These are phyloP conservation scores for Neuroscelio doddi DNA, from an alignment of 2,888 invertebrate species.

Conservation along the genomic window DNA sequence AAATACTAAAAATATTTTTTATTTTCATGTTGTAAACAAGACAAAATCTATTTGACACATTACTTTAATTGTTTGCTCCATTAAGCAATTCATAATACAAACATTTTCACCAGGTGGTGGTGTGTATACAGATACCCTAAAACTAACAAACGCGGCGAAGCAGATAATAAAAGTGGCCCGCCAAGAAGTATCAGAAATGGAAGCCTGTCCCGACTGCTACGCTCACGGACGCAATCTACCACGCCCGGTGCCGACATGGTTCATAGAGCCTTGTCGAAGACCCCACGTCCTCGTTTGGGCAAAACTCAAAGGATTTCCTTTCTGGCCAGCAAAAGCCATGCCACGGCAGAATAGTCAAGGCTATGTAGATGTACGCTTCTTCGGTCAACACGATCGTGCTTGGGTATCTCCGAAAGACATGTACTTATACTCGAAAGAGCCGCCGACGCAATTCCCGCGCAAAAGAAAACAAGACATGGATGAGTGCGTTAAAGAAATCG, in stretches of 20 bases:
- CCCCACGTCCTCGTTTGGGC: conserved; percentile 97
- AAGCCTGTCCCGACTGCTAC: conserved; percentile 95
- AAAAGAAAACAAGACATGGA: conserved; percentile 66
- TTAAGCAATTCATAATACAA: neutral
- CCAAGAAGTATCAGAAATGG: conserved; percentile 92
- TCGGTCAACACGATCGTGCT: conserved; percentile 95
- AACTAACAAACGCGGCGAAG: conserved; percentile 84
- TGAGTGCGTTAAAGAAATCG: conserved; percentile 65
- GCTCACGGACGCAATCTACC: conserved; percentile 80
- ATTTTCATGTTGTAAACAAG: too few relatives aligned
- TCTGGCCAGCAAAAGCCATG: conserved; percentile 97
- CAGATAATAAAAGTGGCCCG: conserved; percentile 87
- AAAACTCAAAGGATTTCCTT: conserved; percentile 96
- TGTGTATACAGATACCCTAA: conserved; percentile 74
- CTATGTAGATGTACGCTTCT: conserved; percentile 92
- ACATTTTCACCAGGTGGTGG: conserved; percentile 75
- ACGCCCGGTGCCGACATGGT: conserved; percentile 83
- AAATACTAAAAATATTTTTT: too few relatives aligned
- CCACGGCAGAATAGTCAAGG: conserved; percentile 77
- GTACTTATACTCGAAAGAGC: conserved; percentile 83
- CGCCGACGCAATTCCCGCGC: conserved; percentile 62
- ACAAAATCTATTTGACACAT: too few relatives aligned
- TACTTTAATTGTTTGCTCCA: too few relatives aligned
- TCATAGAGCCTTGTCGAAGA: conserved; percentile 90
- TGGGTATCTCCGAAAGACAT: conserved; percentile 91